Evolutionary conservation across 1,140 invertebrate species (phyloP).

Genomic region (Riptortus pedestris): DNA sequence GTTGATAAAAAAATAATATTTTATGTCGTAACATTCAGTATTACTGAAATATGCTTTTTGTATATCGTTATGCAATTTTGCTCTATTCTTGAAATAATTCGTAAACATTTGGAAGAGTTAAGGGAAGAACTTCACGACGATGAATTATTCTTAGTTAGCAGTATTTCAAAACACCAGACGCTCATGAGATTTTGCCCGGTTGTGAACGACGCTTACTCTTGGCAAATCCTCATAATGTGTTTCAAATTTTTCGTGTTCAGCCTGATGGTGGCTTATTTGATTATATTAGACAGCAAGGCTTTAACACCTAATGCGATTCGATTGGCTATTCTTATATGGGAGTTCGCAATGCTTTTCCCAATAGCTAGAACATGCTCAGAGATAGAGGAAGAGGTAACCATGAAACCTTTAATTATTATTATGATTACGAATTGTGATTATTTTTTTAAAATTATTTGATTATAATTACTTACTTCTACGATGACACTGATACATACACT

Average conservation of each 20-base stretch:
- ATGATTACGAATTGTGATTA: too few relatives aligned
- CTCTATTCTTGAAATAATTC: neutral
- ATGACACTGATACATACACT: neutral
- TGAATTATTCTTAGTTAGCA: neutral
- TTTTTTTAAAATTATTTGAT: neutral
- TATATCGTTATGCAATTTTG: neutral
- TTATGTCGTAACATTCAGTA: neutral
- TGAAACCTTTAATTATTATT: too few relatives aligned
- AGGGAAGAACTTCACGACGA: neutral
- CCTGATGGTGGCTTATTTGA: neutral
- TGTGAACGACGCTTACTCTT: neutral
- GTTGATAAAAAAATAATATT: neutral
- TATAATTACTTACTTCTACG: neutral
- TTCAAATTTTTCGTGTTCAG: neutral
- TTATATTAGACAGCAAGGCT: neutral
- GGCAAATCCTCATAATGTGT: neutral
- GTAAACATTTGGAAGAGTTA: neutral
- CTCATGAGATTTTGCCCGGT: neutral
- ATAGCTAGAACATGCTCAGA: neutral
- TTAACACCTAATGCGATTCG: neutral
- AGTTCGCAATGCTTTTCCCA: neutral
- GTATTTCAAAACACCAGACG: neutral
- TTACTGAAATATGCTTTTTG: neutral
- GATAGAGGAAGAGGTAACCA: neutral
- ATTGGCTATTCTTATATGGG: neutral